phyloP scores from a whole-genome alignment of 2,888 invertebrate species.

The Amiota mariae region DNA sequence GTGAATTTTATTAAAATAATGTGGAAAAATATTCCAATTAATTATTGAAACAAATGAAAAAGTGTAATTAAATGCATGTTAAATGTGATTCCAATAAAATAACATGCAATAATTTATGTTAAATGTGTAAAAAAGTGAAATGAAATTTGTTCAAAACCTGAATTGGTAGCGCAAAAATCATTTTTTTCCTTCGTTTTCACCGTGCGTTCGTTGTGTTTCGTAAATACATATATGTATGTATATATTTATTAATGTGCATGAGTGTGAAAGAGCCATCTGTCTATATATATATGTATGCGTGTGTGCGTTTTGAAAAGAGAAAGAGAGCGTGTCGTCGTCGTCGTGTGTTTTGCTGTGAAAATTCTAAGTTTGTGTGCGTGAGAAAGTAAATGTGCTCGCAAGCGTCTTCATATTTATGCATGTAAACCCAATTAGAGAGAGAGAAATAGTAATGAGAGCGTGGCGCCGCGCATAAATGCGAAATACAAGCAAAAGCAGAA shows the following conservation, averaged over 20 bases:
- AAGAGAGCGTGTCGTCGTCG: slow-evolving; percentile 35
- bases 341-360: slow-evolving; percentile 47
- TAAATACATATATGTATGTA: slow-evolving; percentile 56
- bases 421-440: too few species aligned
- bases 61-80: slow-evolving; percentile 41
- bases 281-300: slow-evolving; percentile 40
- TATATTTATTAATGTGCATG: slow-evolving; percentile 47
- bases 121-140: slow-evolving; percentile 48
- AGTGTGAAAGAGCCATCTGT: slow-evolving; percentile 59
- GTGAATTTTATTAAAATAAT: slow-evolving; percentile 50
- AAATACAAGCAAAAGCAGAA: slow-evolving; percentile 65
- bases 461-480: slow-evolving; percentile 53
- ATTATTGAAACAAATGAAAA: slow-evolving; percentile 53
- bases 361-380: neutral
- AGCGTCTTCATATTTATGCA: neutral
- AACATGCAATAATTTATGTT: slow-evolving; percentile 31
- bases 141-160: slow-evolving; percentile 60
- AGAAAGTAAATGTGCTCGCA: neutral
- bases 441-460: slow-evolving; percentile 20
- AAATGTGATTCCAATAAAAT: slow-evolving; percentile 36
- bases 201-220: slow-evolving; percentile 32
- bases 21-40: slow-evolving; percentile 53
- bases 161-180: slow-evolving; percentile 59
- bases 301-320: slow-evolving; percentile 25
- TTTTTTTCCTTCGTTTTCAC: slow-evolving; percentile 57